These are phyloP conservation scores for Vanacampus margaritifer DNA, from an alignment of 2,113 vertebrate species.

Conservation along the genomic window DNA sequence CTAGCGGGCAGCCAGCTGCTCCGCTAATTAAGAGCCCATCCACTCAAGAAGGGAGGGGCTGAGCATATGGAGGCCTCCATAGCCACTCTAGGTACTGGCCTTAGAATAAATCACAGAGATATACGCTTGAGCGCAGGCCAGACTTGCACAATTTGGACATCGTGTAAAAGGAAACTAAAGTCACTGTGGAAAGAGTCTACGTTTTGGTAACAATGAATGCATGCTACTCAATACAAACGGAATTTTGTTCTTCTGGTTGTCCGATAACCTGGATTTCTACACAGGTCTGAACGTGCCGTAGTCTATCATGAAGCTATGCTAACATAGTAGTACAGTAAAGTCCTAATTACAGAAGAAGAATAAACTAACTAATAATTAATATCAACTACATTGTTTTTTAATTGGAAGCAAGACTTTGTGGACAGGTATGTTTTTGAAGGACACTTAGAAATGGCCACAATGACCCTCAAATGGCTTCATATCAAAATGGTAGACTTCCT, in stretches of 20 bases:
- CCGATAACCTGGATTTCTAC: no score
- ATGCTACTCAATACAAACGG: background rate
- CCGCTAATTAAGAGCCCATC: constrained; percentile 65
- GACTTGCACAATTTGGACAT: constrained; percentile 14
- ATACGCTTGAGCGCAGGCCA: constrained; percentile 21
- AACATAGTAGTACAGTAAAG: background rate
- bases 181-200: background rate
- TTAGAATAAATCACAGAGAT: constrained; percentile 47
- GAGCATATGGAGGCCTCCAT: constrained; percentile 62
- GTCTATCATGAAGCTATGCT: background rate
- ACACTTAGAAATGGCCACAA: no score
- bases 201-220: background rate
- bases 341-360: background rate
- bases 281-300: no score
- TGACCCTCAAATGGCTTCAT: no score
- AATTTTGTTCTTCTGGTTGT: no score
- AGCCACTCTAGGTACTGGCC: constrained; percentile 31
- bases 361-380: no score
- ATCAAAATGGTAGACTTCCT: no score
- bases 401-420: no score
- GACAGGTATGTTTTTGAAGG: no score
- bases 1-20: constrained; percentile 72
- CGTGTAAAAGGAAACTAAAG: constrained; percentile 7
- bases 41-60: constrained; percentile 38
- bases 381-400: no score